Percentiles rank a stretch among this genome's conserved stretches.
These are phyloP conservation scores for Brotogeris chrysoptera DNA, from an alignment of 2,797 vertebrate genomes.

Conservation along the genomic window DNA sequence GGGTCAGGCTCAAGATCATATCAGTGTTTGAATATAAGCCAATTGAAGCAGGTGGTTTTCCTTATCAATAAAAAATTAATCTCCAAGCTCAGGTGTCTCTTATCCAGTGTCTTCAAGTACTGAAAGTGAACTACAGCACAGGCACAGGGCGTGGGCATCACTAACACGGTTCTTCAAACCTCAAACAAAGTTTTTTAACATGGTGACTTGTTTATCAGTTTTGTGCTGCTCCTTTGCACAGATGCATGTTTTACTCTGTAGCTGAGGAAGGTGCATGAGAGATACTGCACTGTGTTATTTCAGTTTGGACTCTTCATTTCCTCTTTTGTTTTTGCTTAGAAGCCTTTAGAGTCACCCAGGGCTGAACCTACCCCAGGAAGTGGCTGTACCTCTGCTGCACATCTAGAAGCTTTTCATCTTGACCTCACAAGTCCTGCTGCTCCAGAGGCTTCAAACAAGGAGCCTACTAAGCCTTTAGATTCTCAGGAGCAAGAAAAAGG, in stretches of 20 bases:
- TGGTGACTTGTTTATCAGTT: neutral
- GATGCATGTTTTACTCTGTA: neutral
- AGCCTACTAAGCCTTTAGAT: neutral
- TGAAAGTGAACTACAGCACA: neutral
- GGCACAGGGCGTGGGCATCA: neutral
- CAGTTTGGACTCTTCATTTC: neutral
- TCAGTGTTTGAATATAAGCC: neutral
- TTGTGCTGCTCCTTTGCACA: neutral
- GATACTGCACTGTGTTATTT: neutral
- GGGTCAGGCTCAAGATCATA: neutral
- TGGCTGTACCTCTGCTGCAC: neutral
- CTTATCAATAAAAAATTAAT: neutral
- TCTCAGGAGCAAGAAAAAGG: slow-evolving; percentile 33
- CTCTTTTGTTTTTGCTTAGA: slow-evolving; percentile 57
- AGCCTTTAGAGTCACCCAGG: slow-evolving; percentile 26
- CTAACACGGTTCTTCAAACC: neutral
- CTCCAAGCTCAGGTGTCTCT: neutral
- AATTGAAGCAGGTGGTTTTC: neutral
- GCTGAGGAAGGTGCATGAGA: neutral
- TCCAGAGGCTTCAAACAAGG: neutral
- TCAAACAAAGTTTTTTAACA: neutral
- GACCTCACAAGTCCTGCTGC: neutral
- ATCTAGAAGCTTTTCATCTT: neutral
- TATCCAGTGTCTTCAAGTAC: neutral
- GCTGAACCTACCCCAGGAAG: neutral